Evolutionary conservation across 2,797 vertebrate genomes (phyloP).

Genomic region (Cercopithecus neglectus): DNA sequence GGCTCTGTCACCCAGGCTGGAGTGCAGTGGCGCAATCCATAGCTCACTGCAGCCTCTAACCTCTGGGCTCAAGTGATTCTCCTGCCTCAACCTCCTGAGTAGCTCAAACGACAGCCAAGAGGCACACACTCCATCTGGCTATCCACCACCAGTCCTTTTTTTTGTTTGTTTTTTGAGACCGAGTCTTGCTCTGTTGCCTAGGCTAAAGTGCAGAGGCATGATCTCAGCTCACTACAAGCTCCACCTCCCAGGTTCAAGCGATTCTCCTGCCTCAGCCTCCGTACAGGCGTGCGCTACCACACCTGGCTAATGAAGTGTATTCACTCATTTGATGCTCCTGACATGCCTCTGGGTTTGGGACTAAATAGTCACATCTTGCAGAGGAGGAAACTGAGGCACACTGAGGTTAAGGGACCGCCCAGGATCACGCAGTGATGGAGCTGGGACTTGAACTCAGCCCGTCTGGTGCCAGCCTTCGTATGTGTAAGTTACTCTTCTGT

Average conservation of each 20-base stretch:
- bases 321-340: background rate
- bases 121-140: too few species aligned
- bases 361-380: background rate
- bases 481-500: background rate
- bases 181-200: too few species aligned
- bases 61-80: too few species aligned
- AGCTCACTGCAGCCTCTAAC: too few species aligned
- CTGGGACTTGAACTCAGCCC: background rate
- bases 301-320: background rate
- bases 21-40: too few species aligned
- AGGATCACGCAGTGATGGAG: background rate
- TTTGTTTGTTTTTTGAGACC: background rate
- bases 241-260: background rate
- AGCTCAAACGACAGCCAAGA: too few species aligned
- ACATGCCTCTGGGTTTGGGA: background rate
- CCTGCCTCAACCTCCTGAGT: too few species aligned
- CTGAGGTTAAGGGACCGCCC: background rate
- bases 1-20: too few species aligned
- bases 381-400: background rate
- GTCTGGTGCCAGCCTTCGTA: fast-evolving
- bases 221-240: background rate
- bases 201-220: background rate
- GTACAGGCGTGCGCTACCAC: fast-evolving
- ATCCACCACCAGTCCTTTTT: background rate
- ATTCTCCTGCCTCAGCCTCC: background rate